Percentiles rank a stretch among this genome's conserved stretches.
Conservation (phyloP, 2,797 vertebrate species). For the Malacoraja senta region DNA sequence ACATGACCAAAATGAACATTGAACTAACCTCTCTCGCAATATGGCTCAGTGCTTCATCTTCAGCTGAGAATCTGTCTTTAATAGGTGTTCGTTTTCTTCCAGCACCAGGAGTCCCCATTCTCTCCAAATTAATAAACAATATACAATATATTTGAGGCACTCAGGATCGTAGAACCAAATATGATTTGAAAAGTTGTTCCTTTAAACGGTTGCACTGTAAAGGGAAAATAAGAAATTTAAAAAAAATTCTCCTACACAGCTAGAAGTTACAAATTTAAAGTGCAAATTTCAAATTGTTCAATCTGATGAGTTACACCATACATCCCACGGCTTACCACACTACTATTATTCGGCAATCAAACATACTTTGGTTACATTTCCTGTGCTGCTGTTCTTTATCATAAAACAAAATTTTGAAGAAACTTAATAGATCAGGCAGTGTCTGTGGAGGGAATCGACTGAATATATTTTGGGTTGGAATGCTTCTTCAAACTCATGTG, state of each 20-base stretch:
- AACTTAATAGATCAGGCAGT: no score
- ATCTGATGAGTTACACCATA: not conserved
- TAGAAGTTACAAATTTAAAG: not conserved
- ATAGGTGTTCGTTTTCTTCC: constrained; percentile 89
- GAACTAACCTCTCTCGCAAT: constrained; percentile 89
- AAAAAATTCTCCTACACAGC: not conserved
- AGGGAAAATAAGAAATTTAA: not conserved
- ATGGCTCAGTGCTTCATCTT: constrained; percentile 90
- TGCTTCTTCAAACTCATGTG: no score
- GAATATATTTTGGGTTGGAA: no score
- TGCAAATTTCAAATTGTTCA: not conserved
- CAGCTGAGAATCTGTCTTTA: constrained; percentile 95
- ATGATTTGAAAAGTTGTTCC: not conserved
- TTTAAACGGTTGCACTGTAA: not conserved
- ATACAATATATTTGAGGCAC: not conserved
- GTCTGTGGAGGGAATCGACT: no score
- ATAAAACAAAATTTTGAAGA: no score
- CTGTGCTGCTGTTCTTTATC: not conserved
- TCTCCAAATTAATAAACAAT: constrained; percentile 42
- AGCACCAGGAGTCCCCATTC: constrained; percentile 90
- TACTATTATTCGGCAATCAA: not conserved
- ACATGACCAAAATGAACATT: constrained; percentile 10
- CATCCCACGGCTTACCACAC: not conserved
- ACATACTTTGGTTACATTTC: not conserved
- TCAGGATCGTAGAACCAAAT: no score